Evolutionary conservation across 1,140 invertebrate genomes (phyloP), one percentile per base, ranked within the genome.

Genomic region (Lepidurus packardi): DNA sequence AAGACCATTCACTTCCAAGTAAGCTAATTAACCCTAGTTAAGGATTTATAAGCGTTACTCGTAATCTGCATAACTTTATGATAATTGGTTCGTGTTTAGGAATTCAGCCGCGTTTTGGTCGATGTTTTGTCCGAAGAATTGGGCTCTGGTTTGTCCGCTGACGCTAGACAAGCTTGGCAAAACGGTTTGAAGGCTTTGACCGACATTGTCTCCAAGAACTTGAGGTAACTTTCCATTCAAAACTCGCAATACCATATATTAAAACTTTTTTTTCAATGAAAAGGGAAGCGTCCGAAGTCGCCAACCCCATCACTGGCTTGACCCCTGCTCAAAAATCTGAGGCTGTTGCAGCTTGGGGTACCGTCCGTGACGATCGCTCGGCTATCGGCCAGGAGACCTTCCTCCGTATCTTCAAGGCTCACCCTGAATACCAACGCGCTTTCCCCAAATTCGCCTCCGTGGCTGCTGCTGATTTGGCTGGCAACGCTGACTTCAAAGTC

Each of bases 371-470:
- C 80, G 86, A 89, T 81, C 82, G 86, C 0, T 85, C 86, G 21
- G 83, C 81, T 47, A 85, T 87, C 75, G 88, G 88, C 76, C 79
- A 87, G 5, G 83, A 84, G 6, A 82, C 89, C 41, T 88, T 89
- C 82, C 73, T 84, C 78, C 83, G 91, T 83, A 89, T 90, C 78
- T 92, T 92, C 82, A 84, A 84, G 74, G 85, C 86, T 21, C 85
- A 90, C 83, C 91, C 91, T 1, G 84, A 90, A 7, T 85, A 89
- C 73, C 88, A 89, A 80, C 82, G 88, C 9, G 83, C 86, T 76
- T 93, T 93, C 82, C 2, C 65, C 25, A 78, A 78, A 16, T 78
- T 78, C 77, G 65, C 77, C 24, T n/a, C 1, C 41, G 53, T 74
- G 6, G 65, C 73, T 43, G 44, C 43, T 73, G 76, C 25, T 53